phyloP scores from a whole-genome alignment of 2,888 invertebrate species.

The Pheosia tremula region DNA sequence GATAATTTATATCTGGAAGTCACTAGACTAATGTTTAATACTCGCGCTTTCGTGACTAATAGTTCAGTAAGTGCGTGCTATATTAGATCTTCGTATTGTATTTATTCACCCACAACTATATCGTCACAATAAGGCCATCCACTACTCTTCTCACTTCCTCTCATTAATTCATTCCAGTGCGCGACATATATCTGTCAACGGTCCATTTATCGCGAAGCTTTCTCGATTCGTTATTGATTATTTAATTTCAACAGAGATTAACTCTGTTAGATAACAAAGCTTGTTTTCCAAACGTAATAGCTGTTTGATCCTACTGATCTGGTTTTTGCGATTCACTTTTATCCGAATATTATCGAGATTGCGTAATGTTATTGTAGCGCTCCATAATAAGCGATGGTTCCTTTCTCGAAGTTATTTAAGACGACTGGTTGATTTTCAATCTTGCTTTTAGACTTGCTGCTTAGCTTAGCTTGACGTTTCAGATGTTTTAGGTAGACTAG shows the following conservation, averaged over 20 bases:
- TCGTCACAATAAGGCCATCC: slow-evolving; percentile 66
- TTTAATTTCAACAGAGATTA: slow-evolving; percentile 64
- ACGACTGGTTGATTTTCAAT: not conserved
- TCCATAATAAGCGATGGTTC: not conserved
- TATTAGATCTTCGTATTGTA: slow-evolving; percentile 14
- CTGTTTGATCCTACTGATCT: slow-evolving; percentile 14
- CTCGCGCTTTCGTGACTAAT: slow-evolving; percentile 17
- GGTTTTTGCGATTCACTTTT: slow-evolving; percentile 6
- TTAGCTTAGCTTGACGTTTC: no score
- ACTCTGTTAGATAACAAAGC: slow-evolving; percentile 57
- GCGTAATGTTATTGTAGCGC: slow-evolving; percentile 9
- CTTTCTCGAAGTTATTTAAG: not conserved
- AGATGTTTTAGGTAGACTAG: no score
- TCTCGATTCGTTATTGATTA: slow-evolving; percentile 60
- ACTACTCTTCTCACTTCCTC: slow-evolving; percentile 61
- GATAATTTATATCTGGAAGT: not conserved
- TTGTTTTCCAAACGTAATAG: slow-evolving; percentile 31
- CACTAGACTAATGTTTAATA: not conserved
- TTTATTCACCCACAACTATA: slow-evolving; percentile 37
- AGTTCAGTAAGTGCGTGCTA: slow-evolving; percentile 10
- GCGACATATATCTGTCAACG: slow-evolving; percentile 61
- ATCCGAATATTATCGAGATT: slow-evolving; percentile 9
- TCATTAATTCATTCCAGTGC: slow-evolving; percentile 57
- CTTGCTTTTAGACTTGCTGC: no score
- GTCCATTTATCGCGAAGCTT: slow-evolving; percentile 54